A percentile compares a stretch with the other conserved stretches of the same genome.
Conservation (phyloP, 2,113 vertebrate genomes). For the Murina feae region DNA sequence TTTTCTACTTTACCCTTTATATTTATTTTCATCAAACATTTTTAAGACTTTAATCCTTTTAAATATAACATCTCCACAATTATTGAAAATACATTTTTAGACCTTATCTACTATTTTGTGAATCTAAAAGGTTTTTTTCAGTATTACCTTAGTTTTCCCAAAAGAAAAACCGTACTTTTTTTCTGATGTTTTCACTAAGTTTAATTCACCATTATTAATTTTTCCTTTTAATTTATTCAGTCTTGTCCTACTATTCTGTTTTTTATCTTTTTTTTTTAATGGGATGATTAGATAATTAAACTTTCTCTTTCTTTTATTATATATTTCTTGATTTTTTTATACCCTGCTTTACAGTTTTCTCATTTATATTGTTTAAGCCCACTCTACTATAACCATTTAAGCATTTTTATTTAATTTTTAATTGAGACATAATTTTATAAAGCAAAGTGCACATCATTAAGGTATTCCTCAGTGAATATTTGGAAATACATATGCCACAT, state of each 20-base stretch:
- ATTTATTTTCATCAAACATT: not conserved
- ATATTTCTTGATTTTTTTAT: not conserved
- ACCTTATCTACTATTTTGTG: not conserved
- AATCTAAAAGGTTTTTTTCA: not conserved
- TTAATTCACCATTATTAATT: not conserved
- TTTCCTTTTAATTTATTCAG: not conserved
- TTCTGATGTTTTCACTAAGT: not conserved
- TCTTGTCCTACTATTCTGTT: not conserved
- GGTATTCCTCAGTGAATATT: not conserved
- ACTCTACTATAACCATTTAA: not conserved
- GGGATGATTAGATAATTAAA: not conserved
- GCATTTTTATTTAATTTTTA: not conserved
- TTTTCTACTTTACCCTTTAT: not conserved
- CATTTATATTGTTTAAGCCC: not conserved
- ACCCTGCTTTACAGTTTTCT: not conserved
- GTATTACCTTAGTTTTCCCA: not conserved
- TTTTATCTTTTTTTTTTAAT: not conserved
- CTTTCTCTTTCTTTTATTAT: not conserved
- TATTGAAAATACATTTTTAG: not conserved
- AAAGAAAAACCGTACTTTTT: not conserved
- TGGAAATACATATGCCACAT: fast-evolving
- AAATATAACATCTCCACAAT: not conserved
- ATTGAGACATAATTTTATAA: not conserved
- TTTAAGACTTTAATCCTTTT: not conserved
- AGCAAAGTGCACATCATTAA: not conserved